phyloP scores from a whole-genome alignment of 2,113 vertebrate species.

The Puffinus mauretanicus region DNA sequence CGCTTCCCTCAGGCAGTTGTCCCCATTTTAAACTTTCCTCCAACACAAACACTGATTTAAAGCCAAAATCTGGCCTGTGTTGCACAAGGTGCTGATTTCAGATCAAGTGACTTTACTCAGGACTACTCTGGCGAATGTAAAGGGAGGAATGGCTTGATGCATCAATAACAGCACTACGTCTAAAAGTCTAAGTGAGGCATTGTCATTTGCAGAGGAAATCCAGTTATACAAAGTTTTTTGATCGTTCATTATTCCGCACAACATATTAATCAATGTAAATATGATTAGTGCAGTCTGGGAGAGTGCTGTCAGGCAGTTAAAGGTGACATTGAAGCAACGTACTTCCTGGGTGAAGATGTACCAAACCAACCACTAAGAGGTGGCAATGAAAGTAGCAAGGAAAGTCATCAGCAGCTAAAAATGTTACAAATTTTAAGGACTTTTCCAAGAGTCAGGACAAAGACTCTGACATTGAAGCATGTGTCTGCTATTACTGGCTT shows the following conservation, averaged over 20 bases:
- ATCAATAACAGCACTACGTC: neutral
- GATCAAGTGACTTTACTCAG: neutral
- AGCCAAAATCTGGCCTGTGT: neutral
- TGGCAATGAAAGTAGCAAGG: neutral
- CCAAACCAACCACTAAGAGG: neutral
- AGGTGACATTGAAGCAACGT: conserved; percentile 3
- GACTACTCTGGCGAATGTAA: neutral
- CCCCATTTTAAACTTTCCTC: neutral
- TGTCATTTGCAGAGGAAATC: conserved; percentile 2
- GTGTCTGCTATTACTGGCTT: neutral
- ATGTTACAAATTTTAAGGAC: neutral
- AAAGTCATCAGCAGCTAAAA: neutral
- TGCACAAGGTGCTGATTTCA: neutral
- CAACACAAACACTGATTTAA: neutral
- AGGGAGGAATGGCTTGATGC: neutral
- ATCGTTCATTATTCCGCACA: conserved; percentile 40
- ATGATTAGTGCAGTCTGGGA: conserved; percentile 20
- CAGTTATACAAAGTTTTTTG: conserved; percentile 2
- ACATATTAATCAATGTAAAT: conserved; percentile 61
- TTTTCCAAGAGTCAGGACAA: neutral
- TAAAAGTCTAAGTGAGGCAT: neutral
- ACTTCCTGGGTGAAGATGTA: neutral
- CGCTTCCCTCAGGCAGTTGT: neutral
- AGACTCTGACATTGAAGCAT: neutral
- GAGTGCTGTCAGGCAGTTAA: neutral